Evolutionary conservation across 53 echinoderm and acorn worm species (phyloP), one percentile per base, ranked within the genome.

Genomic region (Actinopyga echinites): DNA sequence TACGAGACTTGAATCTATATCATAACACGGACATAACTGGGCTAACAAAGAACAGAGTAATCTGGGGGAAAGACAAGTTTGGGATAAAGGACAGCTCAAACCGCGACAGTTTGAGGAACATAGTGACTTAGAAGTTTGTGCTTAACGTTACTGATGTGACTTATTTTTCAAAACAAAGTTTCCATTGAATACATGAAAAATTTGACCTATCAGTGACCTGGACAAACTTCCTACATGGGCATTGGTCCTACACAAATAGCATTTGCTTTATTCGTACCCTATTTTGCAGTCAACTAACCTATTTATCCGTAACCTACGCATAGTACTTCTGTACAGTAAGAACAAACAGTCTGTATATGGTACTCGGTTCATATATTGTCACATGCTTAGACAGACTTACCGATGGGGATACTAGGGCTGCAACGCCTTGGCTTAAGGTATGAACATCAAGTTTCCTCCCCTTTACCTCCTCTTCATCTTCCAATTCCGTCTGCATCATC

Each of bases 391-490:
- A 13, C 17, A 23, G 10, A 91, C 95, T 91, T 87, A 95, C 95
- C 95, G 95, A 89, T 36, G 95, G 95, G 75, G 88, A 95, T 60
- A 95, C 85, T 29, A 95, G 84, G 31, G 95, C 91, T 35, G 95
- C 95, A 13, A 95, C 84, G 25, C 95, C 95, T 68, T 91, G 90
- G 61, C 95, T 93, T 19, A 95, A 57, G 33, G 93, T 93, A 40
- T 85, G 91, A 65, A 95, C 84, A 63, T 86, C 93, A 65, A 95
- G 35, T 54, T 90, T 93, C 55, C 87, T 66, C 23, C 85, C 84
- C 35, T 30, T 86, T 17, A 35, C 69, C 22, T 81, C 85, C 69
- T 43, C 44, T 66, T 91, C 91, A 59, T 59, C 81, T 11, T 80
- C 81, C n/a, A 80, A n/a, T 40, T 80, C 81, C 9, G 37, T 44